Percentiles rank a stretch among this genome's conserved stretches.
Evolutionary conservation across 2,888 invertebrate genomes (phyloP).

Genomic region (Therioaphis trifolii): DNA sequence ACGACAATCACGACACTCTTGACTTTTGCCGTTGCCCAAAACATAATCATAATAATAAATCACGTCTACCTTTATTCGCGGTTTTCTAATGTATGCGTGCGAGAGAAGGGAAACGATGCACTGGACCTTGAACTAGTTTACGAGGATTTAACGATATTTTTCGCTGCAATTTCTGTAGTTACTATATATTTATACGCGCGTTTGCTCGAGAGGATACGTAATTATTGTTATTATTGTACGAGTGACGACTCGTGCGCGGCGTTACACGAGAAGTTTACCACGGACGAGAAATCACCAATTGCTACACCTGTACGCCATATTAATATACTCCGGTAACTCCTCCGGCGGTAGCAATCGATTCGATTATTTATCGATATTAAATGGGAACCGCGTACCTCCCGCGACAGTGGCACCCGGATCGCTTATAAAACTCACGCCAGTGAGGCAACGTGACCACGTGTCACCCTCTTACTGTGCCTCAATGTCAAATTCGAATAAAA

Average conservation of each 20-base stretch:
- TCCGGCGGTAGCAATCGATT: too few species aligned
- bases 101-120: slow-evolving; percentile 43
- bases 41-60: slow-evolving; percentile 31
- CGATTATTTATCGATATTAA: too few species aligned
- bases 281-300: too few species aligned
- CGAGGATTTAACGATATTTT: slow-evolving; percentile 33
- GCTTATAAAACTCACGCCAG: too few species aligned
- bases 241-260: neutral
- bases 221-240: neutral
- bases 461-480: too few species aligned
- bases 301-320: too few species aligned
- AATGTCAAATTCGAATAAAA: too few species aligned
- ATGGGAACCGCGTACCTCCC: too few species aligned
- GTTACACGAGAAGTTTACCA: slow-evolving; percentile 27
- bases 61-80: neutral
- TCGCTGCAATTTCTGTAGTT: neutral
- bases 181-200: neutral
- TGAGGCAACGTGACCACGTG: too few species aligned
- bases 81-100: slow-evolving; percentile 48
- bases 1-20: slow-evolving; percentile 3
- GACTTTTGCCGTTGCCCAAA: neutral
- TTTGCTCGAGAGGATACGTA: neutral
- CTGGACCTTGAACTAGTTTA: slow-evolving; percentile 60
- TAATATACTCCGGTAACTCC: too few species aligned
- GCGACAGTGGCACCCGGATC: too few species aligned